Percentiles rank a stretch among this genome's conserved stretches.
Conservation (phyloP, 2,113 vertebrate species). For the Melozone crissalis region DNA sequence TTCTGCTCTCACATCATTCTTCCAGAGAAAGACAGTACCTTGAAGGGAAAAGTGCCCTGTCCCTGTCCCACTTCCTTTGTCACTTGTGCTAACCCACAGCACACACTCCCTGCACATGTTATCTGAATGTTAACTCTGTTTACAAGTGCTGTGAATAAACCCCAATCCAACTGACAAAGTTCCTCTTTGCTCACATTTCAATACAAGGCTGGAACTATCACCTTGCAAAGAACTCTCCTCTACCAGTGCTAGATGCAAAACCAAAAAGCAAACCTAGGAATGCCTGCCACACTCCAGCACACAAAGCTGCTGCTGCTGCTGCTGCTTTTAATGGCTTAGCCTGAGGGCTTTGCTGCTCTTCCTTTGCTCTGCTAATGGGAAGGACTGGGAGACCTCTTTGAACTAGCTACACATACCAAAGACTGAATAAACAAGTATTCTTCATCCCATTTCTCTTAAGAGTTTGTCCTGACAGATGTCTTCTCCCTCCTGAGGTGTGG, state of each 20-base stretch:
- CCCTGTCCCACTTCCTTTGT: background rate
- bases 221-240: too few relatives aligned
- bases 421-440: conserved; percentile 58
- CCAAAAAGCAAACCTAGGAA: too few relatives aligned
- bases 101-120: background rate
- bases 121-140: background rate
- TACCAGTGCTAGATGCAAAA: too few relatives aligned
- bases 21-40: background rate
- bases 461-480: conserved; percentile 33
- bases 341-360: background rate
- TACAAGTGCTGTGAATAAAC: too few relatives aligned
- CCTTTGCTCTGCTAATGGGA: conserved; percentile 1
- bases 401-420: conserved; percentile 56
- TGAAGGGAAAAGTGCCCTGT: background rate
- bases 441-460: conserved; percentile 52
- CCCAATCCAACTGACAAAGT: too few relatives aligned
- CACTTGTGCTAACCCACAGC: background rate
- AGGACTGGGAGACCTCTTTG: conserved; percentile 38
- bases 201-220: too few relatives aligned
- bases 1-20: background rate
- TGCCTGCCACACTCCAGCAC: too few relatives aligned
- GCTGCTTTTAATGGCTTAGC: too few relatives aligned
- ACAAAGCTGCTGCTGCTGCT: too few relatives aligned
- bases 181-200: too few relatives aligned
- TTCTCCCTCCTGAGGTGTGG: conserved; percentile 52